A percentile compares a stretch with the other conserved stretches of the same genome.
Evolutionary conservation across 2,888 invertebrate genomes (phyloP).

Genomic region (Thysanoteuthis rhombus): DNA sequence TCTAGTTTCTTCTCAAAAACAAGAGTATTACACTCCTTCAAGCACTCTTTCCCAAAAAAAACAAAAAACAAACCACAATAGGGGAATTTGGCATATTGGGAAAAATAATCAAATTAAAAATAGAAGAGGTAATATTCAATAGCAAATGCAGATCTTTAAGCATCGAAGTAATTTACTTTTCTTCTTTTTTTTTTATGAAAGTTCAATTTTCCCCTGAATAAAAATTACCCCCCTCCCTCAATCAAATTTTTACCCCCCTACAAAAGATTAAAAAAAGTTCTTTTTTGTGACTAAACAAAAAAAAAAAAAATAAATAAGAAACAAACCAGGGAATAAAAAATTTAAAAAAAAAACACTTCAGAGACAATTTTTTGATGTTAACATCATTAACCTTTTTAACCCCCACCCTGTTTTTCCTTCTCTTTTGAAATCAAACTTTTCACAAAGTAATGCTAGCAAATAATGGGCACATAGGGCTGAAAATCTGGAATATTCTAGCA

Average conservation of each 20-base stretch:
- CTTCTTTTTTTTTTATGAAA: no score
- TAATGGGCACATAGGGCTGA: neutral
- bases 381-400: neutral
- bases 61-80: no score
- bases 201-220: no score
- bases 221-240: no score
- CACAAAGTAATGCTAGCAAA: neutral
- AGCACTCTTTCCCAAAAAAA: neutral
- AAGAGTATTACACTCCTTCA: neutral
- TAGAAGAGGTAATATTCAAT: neutral
- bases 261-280: no score
- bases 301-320: no score
- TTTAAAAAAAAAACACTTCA: neutral
- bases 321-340: neutral
- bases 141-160: neutral
- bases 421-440: neutral
- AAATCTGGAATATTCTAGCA: neutral
- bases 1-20: neutral
- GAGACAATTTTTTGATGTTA: neutral
- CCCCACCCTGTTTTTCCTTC: neutral
- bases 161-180: no score
- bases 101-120: neutral
- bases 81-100: neutral
- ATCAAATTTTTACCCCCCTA: no score
- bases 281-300: no score